These are phyloP conservation scores for Aphrocallistes beatrix DNA, from an alignment of 37 sponge, comb jelly and placozoan species.

Conservation along the genomic window DNA sequence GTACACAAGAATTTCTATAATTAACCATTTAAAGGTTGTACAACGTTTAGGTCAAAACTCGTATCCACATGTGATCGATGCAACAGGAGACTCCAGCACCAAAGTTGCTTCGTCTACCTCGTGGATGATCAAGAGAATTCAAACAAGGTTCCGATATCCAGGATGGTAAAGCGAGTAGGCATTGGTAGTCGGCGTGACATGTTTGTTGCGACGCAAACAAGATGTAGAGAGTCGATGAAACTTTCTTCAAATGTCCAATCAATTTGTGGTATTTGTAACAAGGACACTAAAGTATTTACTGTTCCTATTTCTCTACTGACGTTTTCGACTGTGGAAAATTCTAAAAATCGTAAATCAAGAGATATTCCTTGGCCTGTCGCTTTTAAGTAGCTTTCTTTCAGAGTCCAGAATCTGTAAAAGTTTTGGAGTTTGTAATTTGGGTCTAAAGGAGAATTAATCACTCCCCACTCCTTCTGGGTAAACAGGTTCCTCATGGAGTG, in stretches of 20 bases:
- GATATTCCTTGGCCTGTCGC: not conserved
- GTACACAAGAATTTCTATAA: too few species aligned
- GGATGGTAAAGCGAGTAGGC: too few species aligned
- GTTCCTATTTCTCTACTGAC: not conserved
- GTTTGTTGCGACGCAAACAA: not conserved
- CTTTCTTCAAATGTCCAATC: not conserved
- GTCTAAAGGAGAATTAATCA: not conserved
- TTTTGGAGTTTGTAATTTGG: not conserved
- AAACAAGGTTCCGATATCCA: too few species aligned
- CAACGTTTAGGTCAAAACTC: too few species aligned
- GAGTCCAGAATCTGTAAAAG: constrained; percentile 2
- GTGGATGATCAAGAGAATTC: too few species aligned
- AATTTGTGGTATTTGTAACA: not conserved
- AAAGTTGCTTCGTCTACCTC: too few species aligned
- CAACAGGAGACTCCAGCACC: too few species aligned
- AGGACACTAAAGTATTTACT: not conserved
- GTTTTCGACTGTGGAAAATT: not conserved
- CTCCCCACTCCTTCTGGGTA: not conserved
- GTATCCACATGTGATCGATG: too few species aligned
- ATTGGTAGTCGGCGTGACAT: not conserved
- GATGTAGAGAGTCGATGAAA: not conserved
- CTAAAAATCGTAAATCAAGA: not conserved
- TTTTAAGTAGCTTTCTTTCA: constrained; percentile 3
- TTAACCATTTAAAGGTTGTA: too few species aligned
- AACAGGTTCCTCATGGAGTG: not conserved